Conservation (phyloP, 2,797 vertebrate species). For the Uromys caudimaculatus region DNA sequence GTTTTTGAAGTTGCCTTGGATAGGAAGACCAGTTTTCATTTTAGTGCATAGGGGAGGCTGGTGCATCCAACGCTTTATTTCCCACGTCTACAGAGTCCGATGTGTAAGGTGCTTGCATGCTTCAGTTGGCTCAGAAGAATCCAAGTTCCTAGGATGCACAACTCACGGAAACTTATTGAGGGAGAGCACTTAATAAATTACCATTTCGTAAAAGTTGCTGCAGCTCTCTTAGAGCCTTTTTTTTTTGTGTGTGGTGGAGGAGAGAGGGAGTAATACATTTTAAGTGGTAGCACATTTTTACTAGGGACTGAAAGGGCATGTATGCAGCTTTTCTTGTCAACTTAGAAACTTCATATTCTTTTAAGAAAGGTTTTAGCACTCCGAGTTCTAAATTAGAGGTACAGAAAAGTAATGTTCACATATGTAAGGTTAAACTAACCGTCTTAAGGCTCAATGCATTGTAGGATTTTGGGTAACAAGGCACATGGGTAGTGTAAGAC, state of each 20-base stretch:
- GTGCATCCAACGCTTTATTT: neutral
- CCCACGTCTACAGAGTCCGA: neutral
- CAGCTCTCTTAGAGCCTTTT: neutral
- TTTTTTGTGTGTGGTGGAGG: neutral
- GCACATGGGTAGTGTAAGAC: neutral
- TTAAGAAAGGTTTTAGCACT: neutral
- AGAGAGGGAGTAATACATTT: neutral
- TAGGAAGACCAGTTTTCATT: slow-evolving; percentile 21
- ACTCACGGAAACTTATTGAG: neutral
- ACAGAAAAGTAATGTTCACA: slow-evolving; percentile 14
- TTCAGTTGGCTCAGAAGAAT: slow-evolving; percentile 41
- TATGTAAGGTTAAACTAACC: neutral
- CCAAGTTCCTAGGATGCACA: slow-evolving; percentile 35
- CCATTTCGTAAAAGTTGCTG: slow-evolving; percentile 51
- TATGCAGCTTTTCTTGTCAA: slow-evolving; percentile 21
- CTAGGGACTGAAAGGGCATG: neutral
- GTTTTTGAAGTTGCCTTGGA: neutral
- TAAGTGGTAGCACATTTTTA: slow-evolving; percentile 14
- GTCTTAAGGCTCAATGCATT: neutral
- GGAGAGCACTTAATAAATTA: slow-evolving; percentile 17
- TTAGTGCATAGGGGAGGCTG: neutral
- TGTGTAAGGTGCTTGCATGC: neutral
- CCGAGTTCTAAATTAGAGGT: neutral
- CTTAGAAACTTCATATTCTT: slow-evolving; percentile 30
- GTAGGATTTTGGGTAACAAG: slow-evolving; percentile 27